Conservation (phyloP, 2,113 vertebrate species). For the Paraplagusia blochii region DNA sequence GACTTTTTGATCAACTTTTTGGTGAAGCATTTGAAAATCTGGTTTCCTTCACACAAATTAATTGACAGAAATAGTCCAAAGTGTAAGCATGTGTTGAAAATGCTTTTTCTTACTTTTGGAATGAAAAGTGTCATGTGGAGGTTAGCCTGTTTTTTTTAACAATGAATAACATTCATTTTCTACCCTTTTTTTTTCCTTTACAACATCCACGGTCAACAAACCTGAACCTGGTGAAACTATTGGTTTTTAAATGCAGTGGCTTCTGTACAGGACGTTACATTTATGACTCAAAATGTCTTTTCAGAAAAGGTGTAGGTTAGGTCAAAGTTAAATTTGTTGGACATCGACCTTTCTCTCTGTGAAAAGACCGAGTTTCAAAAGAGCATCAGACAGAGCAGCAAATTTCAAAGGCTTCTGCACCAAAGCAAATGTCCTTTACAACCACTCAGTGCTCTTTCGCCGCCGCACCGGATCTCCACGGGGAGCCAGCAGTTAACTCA, state of each 20-base stretch:
- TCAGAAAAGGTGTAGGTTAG: no score
- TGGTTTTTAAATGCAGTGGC: no score
- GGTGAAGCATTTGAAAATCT: no score
- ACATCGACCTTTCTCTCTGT: background rate
- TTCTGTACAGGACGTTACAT: no score
- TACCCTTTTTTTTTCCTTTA: background rate
- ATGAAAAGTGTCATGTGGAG: constrained; percentile 11
- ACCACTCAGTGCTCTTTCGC: background rate
- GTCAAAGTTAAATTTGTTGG: background rate
- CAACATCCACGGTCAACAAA: background rate
- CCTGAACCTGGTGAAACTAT: background rate
- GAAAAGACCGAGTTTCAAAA: background rate
- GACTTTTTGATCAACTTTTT: background rate
- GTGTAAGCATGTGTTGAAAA: no score
- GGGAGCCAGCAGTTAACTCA: background rate
- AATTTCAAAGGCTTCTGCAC: background rate
- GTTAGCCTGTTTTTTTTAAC: background rate
- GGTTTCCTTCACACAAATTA: no score
- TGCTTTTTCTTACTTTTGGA: background rate
- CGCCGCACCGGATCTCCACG: background rate
- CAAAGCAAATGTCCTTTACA: background rate
- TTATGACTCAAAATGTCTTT: no score
- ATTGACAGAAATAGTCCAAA: no score
- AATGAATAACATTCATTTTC: background rate
- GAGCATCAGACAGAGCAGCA: background rate